These are phyloP conservation scores for Cantharis rustica DNA, from an alignment of 2,888 invertebrate species.

Conservation along the genomic window DNA sequence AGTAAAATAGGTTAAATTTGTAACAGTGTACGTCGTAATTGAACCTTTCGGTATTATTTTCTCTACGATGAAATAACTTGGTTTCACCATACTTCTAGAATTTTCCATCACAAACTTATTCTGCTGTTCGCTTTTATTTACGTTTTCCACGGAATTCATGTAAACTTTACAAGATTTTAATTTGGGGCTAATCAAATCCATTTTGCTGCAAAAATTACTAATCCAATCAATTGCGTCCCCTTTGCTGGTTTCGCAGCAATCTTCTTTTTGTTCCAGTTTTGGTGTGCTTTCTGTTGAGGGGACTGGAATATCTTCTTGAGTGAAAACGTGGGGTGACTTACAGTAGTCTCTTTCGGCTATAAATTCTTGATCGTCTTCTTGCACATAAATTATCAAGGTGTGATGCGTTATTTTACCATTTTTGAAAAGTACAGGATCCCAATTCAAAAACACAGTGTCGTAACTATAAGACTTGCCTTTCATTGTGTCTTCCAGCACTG, in stretches of 20 bases:
- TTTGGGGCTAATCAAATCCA: neutral
- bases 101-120: neutral
- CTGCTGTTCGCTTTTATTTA: neutral
- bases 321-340: conserved; percentile 44
- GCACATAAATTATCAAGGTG: conserved; percentile 48
- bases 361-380: conserved; percentile 35
- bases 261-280: conserved; percentile 16
- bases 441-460: conserved; percentile 57
- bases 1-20: conserved; percentile 61
- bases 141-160: conserved; percentile 20
- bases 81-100: neutral
- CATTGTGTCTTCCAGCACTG: conserved; percentile 53
- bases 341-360: conserved; percentile 62
- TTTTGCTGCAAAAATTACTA: conserved; percentile 4
- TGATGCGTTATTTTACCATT: conserved; percentile 52
- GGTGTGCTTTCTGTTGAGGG: conserved; percentile 4
- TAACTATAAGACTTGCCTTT: conserved; percentile 45
- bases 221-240: neutral
- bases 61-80: neutral
- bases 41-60: neutral
- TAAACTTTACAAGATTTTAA: conserved; percentile 5
- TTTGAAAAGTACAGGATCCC: conserved; percentile 61
- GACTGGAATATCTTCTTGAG: neutral
- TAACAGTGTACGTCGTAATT: conserved; percentile 38
- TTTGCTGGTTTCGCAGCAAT: conserved; percentile 22